Evolutionary conservation across 2,888 invertebrate species (phyloP).

Genomic region (Agrotis segetum): DNA sequence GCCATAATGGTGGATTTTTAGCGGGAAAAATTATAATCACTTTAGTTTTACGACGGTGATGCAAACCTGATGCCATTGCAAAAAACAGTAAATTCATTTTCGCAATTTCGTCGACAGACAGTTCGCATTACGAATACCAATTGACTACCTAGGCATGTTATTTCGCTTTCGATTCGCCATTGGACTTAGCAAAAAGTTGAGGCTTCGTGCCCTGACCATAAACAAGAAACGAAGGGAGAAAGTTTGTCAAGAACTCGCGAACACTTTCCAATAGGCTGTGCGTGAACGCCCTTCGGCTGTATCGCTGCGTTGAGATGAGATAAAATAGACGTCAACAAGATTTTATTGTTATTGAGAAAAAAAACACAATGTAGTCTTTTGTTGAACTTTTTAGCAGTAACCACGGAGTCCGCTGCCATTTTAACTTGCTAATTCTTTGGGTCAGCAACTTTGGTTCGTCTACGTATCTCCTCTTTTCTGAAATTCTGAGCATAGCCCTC

Average conservation of each 20-base stretch:
- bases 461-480: no score
- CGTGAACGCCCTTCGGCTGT: slow-evolving; percentile 48
- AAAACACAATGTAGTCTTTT: neutral
- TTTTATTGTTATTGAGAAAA: neutral
- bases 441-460: no score
- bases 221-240: slow-evolving; percentile 69
- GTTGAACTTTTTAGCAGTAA: neutral
- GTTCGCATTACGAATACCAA: slow-evolving; percentile 54
- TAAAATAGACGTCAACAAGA: neutral
- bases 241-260: slow-evolving; percentile 63
- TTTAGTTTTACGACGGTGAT: slow-evolving; percentile 3
- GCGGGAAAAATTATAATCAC: slow-evolving; percentile 9
- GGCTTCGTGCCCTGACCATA: slow-evolving; percentile 67
- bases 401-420: neutral
- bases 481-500: no score
- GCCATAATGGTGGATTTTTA: no score
- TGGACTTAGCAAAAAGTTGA: slow-evolving; percentile 69
- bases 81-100: slow-evolving; percentile 46
- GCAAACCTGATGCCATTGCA: slow-evolving; percentile 39
- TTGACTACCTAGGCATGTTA: slow-evolving; percentile 55
- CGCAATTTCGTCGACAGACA: slow-evolving; percentile 47
- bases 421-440: no score
- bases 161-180: slow-evolving; percentile 70
- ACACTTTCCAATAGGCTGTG: slow-evolving; percentile 59
- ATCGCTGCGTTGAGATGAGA: neutral